phyloP scores from a whole-genome alignment of 2,888 invertebrate genomes.

The Athalia circularis region DNA sequence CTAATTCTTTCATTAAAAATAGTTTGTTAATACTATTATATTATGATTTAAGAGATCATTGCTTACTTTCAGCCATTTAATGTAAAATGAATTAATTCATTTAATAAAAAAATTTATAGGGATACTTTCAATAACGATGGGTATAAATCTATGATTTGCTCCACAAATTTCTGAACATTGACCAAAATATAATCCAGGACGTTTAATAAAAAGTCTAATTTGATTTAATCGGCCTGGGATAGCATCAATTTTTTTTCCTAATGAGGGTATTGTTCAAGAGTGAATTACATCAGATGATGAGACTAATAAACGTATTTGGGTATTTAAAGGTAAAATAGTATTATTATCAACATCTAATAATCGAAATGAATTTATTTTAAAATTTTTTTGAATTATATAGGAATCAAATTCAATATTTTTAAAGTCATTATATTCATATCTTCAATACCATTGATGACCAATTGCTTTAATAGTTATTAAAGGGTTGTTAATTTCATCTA shows the following conservation, averaged over 20 bases:
- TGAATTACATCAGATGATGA: slow-evolving; percentile 81
- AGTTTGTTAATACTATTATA: slow-evolving; percentile 79
- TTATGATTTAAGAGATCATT: slow-evolving; percentile 83
- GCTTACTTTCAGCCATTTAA: slow-evolving; percentile 83
- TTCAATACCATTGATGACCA: slow-evolving; percentile 82
- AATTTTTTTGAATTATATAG: slow-evolving; percentile 77
- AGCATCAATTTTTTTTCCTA: slow-evolving; percentile 82
- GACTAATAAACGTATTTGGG: slow-evolving; percentile 80
- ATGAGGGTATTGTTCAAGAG: slow-evolving; percentile 79
- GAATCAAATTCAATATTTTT: slow-evolving; percentile 79
- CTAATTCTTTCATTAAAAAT: slow-evolving; percentile 80
- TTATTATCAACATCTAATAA: slow-evolving; percentile 81
- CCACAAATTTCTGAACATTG: slow-evolving; percentile 91
- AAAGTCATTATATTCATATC: slow-evolving; percentile 82
- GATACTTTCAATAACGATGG: slow-evolving; percentile 81
- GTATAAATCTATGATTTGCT: slow-evolving; percentile 87
- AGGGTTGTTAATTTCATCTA: slow-evolving; percentile 80
- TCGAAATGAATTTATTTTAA: slow-evolving; percentile 75
- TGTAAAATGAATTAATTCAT: slow-evolving; percentile 75
- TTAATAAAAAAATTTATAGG: slow-evolving; percentile 77
- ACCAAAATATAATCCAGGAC: slow-evolving; percentile 82
- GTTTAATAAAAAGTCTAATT: slow-evolving; percentile 79
- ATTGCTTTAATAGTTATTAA: slow-evolving; percentile 79
- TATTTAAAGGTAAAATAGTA: slow-evolving; percentile 77
- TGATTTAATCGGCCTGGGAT: slow-evolving; percentile 81